A percentile compares a stretch with the other conserved stretches of the same genome.
phyloP scores from a whole-genome alignment of 23 tunicate species.

The Diplosoma virens region DNA sequence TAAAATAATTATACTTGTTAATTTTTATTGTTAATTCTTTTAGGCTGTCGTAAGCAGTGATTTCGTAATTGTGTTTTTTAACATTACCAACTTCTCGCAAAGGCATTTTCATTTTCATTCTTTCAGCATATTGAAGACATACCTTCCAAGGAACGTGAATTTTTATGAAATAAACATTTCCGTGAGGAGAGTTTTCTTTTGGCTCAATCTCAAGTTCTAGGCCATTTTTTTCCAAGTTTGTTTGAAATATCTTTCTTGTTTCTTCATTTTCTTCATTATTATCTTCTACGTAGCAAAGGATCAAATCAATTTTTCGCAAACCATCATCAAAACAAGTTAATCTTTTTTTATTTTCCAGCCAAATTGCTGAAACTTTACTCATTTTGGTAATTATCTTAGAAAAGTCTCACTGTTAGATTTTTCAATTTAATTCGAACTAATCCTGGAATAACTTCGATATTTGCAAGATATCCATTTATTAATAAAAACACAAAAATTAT shows the following conservation, averaged over 20 bases:
- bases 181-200: constrained; percentile 84
- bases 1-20: not conserved
- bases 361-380: not conserved
- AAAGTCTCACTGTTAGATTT: too few species aligned
- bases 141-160: constrained; percentile 78
- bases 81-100: constrained; percentile 48
- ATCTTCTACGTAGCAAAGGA: constrained; percentile 53
- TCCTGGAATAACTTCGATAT: too few species aligned
- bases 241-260: not conserved
- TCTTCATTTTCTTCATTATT: not conserved
- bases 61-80: too few species aligned
- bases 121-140: constrained; percentile 62
- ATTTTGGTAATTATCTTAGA: too few species aligned
- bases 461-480: too few species aligned
- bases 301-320: constrained; percentile 52
- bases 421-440: too few species aligned
- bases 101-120: constrained; percentile 88
- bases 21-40: not conserved
- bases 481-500: too few species aligned
- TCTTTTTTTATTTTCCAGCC: not conserved
- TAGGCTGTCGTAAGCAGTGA: not conserved
- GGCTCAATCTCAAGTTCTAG: constrained; percentile 80
- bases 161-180: constrained; percentile 63
- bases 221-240: constrained; percentile 25
- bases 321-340: constrained; percentile 52